Evolutionary conservation across 2,888 invertebrate genomes (phyloP), one percentile per base, ranked within the genome.

Genomic region (Lissocephala sabroskyi): DNA sequence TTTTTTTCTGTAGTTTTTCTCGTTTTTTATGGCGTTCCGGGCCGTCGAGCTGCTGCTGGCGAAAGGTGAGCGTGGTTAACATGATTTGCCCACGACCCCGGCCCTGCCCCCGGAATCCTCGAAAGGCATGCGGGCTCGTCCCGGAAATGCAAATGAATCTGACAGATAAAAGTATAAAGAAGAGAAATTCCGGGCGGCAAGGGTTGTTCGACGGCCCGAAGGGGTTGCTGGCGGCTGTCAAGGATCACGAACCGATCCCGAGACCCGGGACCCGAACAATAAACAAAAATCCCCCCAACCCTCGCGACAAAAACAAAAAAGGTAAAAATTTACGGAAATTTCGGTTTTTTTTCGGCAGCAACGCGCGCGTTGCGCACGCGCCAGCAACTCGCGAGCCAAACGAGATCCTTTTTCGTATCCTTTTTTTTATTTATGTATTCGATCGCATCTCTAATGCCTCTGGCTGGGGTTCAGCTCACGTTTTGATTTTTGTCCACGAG

Each of bases 61-160:
- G 67, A 75, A 35, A 79, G 78, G 75, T 64, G 75, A 70, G 53
- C 53, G 61, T 62, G 78, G 56, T 74, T 28, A 70, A 64, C 63
- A 74, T 57, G 79, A 77, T 78, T 76, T 62, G 53, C 49, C 13
- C 55, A 55, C 64, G 78, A 78, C 73, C 75, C 53, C 45, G 54
- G 42, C 33, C 19, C 37, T 18, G 3, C 10, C 35, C 14, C 18
- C 33, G 9, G 33, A 19, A 43, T 32, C 41, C 36, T n/a, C n/a
- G n/a, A n/a, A n/a, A 23, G 17, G 39, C 50, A 66, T 66, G 60
- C 61, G 73, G 68, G 63, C 41, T 19, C 11, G 41, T 13, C 36
- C 52, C 41, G 71, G 65, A 79, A 71, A 81, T 80, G 80, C 80
- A 81, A 80, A 81, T 79, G 78, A 80, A 70, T 65, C 60, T 56